Evolutionary conservation across 2,797 vertebrate species (phyloP).

Genomic region (Gephyroberyx darwinii): DNA sequence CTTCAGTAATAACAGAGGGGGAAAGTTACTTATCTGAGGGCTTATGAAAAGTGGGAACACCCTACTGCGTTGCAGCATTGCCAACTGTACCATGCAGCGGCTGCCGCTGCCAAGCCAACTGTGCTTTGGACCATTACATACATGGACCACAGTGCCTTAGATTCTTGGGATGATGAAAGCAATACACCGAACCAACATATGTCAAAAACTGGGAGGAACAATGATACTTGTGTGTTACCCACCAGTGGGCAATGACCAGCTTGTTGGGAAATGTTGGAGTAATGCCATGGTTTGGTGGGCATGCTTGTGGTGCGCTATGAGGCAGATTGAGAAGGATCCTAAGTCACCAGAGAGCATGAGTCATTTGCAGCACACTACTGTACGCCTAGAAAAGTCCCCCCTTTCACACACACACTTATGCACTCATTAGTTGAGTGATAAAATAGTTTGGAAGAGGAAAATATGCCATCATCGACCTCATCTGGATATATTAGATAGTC

Average conservation of each 20-base stretch:
- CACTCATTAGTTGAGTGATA: conserved; percentile 59
- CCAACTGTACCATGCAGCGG: conserved; percentile 39
- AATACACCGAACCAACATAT: conserved; percentile 23
- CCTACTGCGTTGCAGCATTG: conserved; percentile 46
- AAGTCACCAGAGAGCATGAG: conserved; percentile 57
- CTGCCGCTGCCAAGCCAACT: conserved; percentile 45
- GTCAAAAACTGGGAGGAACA: conserved; percentile 30
- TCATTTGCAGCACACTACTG: conserved; percentile 61
- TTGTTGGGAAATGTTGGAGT: not conserved
- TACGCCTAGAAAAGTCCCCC: conserved; percentile 68
- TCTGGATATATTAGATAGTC: conserved; percentile 63
- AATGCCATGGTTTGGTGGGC: conserved; percentile 30
- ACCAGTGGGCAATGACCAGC: conserved; percentile 24
- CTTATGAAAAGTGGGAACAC: conserved; percentile 65
- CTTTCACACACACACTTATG: conserved; percentile 30
- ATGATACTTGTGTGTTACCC: conserved; percentile 31
- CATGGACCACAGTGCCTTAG: conserved; percentile 5
- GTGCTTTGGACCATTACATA: conserved; percentile 29
- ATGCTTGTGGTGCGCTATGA: conserved; percentile 24
- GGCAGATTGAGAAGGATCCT: conserved; percentile 22
- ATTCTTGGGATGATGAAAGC: conserved; percentile 14
- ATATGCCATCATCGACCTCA: conserved; percentile 52
- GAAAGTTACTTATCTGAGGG: conserved; percentile 52
- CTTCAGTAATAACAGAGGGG: conserved; percentile 58
- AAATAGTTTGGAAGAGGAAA: conserved; percentile 60